These are phyloP conservation scores for Bombus haemorrhoidalis DNA, from an alignment of 1,140 invertebrate species.

Conservation along the genomic window DNA sequence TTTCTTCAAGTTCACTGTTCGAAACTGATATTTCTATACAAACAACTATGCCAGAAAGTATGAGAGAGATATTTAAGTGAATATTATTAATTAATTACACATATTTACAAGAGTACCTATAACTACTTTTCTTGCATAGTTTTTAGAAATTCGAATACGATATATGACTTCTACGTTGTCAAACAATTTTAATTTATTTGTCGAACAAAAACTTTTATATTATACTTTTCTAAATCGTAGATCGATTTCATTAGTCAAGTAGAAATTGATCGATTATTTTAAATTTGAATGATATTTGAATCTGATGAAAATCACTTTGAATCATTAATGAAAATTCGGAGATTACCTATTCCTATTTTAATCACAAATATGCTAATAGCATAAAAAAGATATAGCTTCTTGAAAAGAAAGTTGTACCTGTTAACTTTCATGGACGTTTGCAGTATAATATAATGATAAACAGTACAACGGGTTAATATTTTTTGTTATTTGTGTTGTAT, in stretches of 20 bases:
- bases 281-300: neutral
- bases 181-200: conserved; percentile 31
- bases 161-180: conserved; percentile 2
- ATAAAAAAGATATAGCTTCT: neutral
- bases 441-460: conserved; percentile 4
- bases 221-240: neutral
- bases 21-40: conserved; percentile 36
- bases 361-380: neutral
- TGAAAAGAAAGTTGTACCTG: conserved; percentile 15
- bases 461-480: conserved; percentile 31
- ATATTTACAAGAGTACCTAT: conserved; percentile 47
- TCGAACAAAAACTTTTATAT: neutral
- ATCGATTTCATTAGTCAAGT: neutral
- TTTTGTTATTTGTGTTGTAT: neutral
- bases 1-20: conserved; percentile 21
- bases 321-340: neutral
- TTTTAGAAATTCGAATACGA: neutral
- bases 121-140: conserved; percentile 21
- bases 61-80: conserved; percentile 14
- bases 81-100: conserved; percentile 36
- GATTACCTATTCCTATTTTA: neutral
- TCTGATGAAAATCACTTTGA: neutral
- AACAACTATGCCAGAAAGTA: conserved; percentile 24
- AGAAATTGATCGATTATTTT: conserved; percentile 16
- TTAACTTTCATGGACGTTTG: conserved; percentile 10